These are phyloP conservation scores for Okamejei kenojei DNA, from an alignment of 2,797 vertebrate species.

Conservation along the genomic window DNA sequence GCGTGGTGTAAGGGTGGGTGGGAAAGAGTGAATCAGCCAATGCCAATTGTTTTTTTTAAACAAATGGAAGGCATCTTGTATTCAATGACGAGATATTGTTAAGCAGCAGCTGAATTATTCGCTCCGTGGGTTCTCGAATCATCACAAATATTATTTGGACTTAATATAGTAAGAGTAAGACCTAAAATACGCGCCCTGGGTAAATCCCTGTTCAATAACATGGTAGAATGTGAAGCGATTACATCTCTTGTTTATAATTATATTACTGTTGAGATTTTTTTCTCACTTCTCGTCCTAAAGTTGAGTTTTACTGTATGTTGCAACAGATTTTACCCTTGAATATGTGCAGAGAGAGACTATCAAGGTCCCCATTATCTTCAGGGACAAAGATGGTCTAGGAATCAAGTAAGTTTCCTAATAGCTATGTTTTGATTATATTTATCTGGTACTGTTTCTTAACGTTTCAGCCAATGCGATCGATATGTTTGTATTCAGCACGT, in stretches of 20 bases:
- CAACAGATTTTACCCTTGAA: constrained; percentile 90
- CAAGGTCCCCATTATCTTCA: constrained; percentile 80
- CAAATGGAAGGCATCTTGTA: neutral
- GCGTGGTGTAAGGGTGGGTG: neutral
- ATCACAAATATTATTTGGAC: neutral
- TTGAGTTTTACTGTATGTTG: constrained; percentile 46
- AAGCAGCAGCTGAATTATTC: neutral
- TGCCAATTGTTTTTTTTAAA: constrained; percentile 10
- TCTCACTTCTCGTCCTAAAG: constrained; percentile 13
- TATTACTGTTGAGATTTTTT: neutral
- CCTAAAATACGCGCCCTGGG: neutral
- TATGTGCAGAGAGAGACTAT: constrained; percentile 93
- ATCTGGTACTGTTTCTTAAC: neutral
- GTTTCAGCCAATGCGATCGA: neutral
- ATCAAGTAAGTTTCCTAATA: constrained; percentile 75
- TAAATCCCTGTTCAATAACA: constrained; percentile 28
- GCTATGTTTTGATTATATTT: neutral
- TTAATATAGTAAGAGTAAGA: neutral
- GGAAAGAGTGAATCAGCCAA: neutral
- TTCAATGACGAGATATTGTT: neutral
- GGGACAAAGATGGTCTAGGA: constrained; percentile 83
- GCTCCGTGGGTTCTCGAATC: neutral
- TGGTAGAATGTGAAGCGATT: constrained; percentile 1
- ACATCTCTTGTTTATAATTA: neutral
- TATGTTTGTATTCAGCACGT: neutral